Base-by-base conservation (phyloP, 1,140 invertebrate genomes). In the Drosophila elegans region DNA sequence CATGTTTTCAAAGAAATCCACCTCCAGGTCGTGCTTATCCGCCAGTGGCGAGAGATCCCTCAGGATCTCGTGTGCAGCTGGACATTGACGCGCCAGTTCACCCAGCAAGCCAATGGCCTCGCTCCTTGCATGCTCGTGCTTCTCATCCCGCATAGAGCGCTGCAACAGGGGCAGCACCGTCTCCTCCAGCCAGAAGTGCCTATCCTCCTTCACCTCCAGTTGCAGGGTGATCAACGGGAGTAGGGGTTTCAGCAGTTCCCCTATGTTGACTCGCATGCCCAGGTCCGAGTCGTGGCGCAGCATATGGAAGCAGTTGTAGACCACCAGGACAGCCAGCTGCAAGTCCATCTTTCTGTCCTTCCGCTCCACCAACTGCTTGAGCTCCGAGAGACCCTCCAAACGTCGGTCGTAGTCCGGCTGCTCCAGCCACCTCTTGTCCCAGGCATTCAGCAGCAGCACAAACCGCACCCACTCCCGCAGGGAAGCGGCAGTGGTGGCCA, bases 1-100 rank as follows among this genome's bases (percentile, higher is more conserved):
- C 76, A 98, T 96, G 86, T 98, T 99, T 78, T 98, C 97, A 90
- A 98, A 99, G 93, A 99, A 98, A 92, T 99, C 98, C 0, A 97
- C 95, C 91, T 99, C 98, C 1, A 93, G 92, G 91, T 99, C 97
- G 38, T 93, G 93, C 79, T 95, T 94, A 89, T 97, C 95, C 0
- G 94, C 94, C 2, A 98, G 93, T 13, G 94, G 91, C 2, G 94
- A 93, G 32, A 99, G 93, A 93, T 98, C 97, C n/a, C 94, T 93
- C 6, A 97, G 91, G 7, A 96, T 93, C 32, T 95, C 94, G 93
- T 98, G 94, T 0, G 94, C 92, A 2, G 95, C 93, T 0, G 94
- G 92, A 92, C 96, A 97, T 84, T 96, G 95, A 77, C 96, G 93
- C 0, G 95, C 94, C 75, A 98, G 92, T 80, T 95, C 94, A 3